Evolutionary conservation across 2,113 vertebrate genomes (phyloP).

Genomic region (Litocranius walleri): DNA sequence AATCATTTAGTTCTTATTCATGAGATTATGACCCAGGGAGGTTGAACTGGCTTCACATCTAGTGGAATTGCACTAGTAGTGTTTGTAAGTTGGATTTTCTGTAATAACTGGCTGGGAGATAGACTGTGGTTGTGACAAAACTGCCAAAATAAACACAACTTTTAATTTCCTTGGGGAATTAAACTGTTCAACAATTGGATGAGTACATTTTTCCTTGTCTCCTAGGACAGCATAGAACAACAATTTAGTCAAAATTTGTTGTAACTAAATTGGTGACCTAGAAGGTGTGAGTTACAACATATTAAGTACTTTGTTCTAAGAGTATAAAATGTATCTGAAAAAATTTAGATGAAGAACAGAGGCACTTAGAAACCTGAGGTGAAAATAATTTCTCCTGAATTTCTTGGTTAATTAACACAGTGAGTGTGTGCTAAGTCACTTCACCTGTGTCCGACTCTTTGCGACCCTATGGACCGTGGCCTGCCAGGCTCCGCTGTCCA

Average conservation of each 20-base stretch:
- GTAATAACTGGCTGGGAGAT: not conserved
- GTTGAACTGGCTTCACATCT: not conserved
- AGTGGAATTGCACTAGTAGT: not conserved
- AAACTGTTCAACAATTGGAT: not conserved
- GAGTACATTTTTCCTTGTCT: not conserved
- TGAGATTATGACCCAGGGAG: not conserved
- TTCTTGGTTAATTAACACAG: not conserved
- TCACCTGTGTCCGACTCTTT: not conserved
- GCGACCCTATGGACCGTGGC: fast-evolving
- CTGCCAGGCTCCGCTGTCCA: not conserved
- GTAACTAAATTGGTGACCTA: not conserved
- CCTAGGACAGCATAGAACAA: not conserved
- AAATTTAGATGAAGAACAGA: not conserved
- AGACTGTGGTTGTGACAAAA: not conserved
- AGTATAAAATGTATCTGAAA: not conserved
- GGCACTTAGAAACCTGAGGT: not conserved
- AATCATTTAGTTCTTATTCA: not conserved
- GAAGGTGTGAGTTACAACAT: not conserved
- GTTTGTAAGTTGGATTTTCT: not conserved
- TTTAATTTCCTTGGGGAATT: not conserved
- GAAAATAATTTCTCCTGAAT: not conserved
- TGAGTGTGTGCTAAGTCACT: not conserved
- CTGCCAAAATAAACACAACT: not conserved
- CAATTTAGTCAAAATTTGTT: not conserved
- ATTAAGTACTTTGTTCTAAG: not conserved